Evolutionary conservation across 2,797 vertebrate species (phyloP), one percentile per base, ranked within the genome.

Genomic region (Clarias laeviceps): DNA sequence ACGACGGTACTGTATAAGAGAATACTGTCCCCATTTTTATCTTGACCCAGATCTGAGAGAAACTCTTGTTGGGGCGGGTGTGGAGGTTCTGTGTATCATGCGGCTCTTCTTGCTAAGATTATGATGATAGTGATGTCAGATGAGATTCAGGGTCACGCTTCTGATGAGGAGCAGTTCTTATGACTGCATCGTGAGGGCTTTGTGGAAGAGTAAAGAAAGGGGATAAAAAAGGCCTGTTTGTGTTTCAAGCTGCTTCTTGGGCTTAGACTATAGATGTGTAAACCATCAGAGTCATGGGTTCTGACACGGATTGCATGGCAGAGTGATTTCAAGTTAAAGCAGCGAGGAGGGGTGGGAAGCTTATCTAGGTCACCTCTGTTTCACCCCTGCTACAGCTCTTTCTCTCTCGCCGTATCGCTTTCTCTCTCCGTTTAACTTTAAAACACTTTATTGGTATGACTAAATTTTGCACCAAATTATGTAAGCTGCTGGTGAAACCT

Each of bases 121-220:
- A 29, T 72, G 15, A 34, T 9, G 56, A 59, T 32, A 64, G 77
- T 66, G 79, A 83, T 84, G 77, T 80, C 80, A 77, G 70, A 5
- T 61, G 22, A 34, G 80, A 15, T 56, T 80, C n/a, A 65, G 61
- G 45, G 74, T 82, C 77, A 78, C 4, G 24, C 56, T 64, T 64
- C 29, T 70, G 70, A 68, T 78, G 54, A 65, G 27, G 64, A 77
- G 34, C 32, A n/a, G 78, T 80, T 73, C 85, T 81, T 79, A 70
- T 82, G 78, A 84, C 76, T 83, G 62, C 64, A 77, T 72, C 82
- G 20, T 50, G 37, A 72, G 72, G 18, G 32, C 56, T 89, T 85
- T 78, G 82, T 88, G 70, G 61, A 45, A 15, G 40, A 74, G 29
- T 29, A 54, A 40, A 73, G 37, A 72, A 57, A 37, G 27, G 50